A percentile compares a stretch with the other conserved stretches of the same genome.
Evolutionary conservation across 2,888 invertebrate species (phyloP).

Genomic region (Dasysyrphus tricinctus): DNA sequence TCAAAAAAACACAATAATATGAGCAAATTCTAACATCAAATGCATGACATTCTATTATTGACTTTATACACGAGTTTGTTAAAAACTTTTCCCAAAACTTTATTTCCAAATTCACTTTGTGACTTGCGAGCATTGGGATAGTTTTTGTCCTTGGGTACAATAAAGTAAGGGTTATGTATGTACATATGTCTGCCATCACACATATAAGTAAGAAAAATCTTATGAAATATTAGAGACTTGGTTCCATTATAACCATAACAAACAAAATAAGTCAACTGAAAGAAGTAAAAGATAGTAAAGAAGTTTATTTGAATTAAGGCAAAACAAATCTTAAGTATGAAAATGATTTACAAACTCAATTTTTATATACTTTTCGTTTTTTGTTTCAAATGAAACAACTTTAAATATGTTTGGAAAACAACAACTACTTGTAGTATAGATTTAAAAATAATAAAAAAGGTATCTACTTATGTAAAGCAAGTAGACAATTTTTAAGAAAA

Average conservation of each 20-base stretch:
- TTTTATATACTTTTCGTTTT: too few species aligned
- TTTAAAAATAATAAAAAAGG: too few species aligned
- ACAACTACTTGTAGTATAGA: too few species aligned
- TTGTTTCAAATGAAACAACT: too few species aligned
- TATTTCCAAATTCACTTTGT: conserved; percentile 57
- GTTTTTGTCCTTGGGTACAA: conserved; percentile 27
- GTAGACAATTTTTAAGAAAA: too few species aligned
- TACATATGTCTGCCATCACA: too few species aligned
- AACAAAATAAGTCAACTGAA: neutral
- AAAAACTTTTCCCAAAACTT: conserved; percentile 59
- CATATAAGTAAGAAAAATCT: neutral
- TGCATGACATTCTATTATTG: neutral
- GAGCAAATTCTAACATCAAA: neutral
- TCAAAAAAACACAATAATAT: neutral
- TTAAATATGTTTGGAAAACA: too few species aligned
- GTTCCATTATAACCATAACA: neutral
- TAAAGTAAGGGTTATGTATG: conserved; percentile 3
- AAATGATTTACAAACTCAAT: neutral
- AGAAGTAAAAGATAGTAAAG: neutral
- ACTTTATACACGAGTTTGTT: conserved; percentile 29
- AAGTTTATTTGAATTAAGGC: too few species aligned
- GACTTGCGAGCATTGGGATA: conserved; percentile 27
- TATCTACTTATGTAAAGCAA: too few species aligned
- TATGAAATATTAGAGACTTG: neutral
- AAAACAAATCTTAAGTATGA: too few species aligned